Percentiles rank a stretch among this genome's conserved stretches.
Conservation (phyloP, 2,113 vertebrate species). For the Hylia prasina region DNA sequence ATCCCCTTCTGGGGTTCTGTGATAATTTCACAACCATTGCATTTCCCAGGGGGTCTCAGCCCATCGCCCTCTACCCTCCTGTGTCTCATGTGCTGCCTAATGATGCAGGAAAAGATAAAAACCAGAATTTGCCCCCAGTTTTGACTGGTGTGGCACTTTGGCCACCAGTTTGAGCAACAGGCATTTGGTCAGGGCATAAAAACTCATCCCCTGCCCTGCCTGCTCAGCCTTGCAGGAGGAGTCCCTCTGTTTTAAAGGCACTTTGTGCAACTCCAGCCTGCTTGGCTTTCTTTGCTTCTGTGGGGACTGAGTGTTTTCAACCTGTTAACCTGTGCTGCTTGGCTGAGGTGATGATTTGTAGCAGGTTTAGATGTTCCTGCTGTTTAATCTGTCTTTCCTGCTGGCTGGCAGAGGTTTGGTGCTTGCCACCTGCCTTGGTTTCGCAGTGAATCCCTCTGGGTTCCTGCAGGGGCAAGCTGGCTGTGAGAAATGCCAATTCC, state of each 20-base stretch:
- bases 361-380: background rate
- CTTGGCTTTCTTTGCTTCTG: background rate
- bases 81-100: background rate
- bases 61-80: background rate
- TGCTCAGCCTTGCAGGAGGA: background rate
- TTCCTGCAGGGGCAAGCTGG: background rate
- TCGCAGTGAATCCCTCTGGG: background rate
- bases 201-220: background rate
- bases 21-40: background rate
- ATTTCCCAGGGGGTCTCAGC: background rate
- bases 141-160: background rate
- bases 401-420: background rate
- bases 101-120: background rate
- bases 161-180: background rate
- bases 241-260: background rate
- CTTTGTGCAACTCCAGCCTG: background rate
- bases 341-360: background rate
- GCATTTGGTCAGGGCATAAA: background rate
- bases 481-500: background rate
- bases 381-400: background rate
- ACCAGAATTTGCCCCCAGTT: rapidly evolving
- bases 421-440: background rate
- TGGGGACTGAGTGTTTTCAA: background rate
- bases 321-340: background rate
- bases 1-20: background rate